Evolutionary conservation across 2,888 invertebrate species (phyloP).

Genomic region (Cotesia congregata): DNA sequence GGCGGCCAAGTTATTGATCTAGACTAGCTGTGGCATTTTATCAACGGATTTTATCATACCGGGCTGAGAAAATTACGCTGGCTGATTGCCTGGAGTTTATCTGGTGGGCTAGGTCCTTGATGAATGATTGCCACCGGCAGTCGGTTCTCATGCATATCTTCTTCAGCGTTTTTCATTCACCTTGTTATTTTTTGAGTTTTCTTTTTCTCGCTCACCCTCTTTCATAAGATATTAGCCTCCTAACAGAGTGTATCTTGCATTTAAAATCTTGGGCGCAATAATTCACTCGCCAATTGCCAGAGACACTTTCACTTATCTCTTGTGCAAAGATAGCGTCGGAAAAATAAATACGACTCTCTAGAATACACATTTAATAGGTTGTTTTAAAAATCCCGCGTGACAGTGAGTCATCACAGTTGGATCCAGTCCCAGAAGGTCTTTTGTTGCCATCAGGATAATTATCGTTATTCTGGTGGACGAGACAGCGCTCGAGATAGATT

Average conservation of each 20-base stretch:
- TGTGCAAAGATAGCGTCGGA: background rate
- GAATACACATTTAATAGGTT: background rate
- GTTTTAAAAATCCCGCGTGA: background rate
- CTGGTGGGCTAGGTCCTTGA: slow-evolving; percentile 36
- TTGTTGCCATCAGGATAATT: slow-evolving; percentile 44
- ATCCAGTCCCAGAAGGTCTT: slow-evolving; percentile 23
- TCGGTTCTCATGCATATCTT: slow-evolving; percentile 31
- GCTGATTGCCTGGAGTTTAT: slow-evolving; percentile 47
- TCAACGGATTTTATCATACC: slow-evolving; percentile 36
- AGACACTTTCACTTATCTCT: background rate
- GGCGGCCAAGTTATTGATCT: slow-evolving; percentile 50
- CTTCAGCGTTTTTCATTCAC: background rate
- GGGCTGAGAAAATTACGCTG: slow-evolving; percentile 46
- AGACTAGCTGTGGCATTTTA: slow-evolving; percentile 45
- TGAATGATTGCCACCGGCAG: slow-evolving; percentile 45
- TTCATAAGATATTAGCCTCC: background rate
- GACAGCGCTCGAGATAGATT: slow-evolving; percentile 43
- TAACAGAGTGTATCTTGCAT: background rate
- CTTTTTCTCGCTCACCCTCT: background rate
- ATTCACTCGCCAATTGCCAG: background rate
- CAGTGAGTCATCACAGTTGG: slow-evolving; percentile 22
- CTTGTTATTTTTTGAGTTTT: slow-evolving; percentile 19
- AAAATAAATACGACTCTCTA: background rate
- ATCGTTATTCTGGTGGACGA: slow-evolving; percentile 37
- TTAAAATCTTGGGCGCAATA: background rate